Evolutionary conservation across 2,888 invertebrate genomes (phyloP).

Genomic region (Philopedon plagiatum): DNA sequence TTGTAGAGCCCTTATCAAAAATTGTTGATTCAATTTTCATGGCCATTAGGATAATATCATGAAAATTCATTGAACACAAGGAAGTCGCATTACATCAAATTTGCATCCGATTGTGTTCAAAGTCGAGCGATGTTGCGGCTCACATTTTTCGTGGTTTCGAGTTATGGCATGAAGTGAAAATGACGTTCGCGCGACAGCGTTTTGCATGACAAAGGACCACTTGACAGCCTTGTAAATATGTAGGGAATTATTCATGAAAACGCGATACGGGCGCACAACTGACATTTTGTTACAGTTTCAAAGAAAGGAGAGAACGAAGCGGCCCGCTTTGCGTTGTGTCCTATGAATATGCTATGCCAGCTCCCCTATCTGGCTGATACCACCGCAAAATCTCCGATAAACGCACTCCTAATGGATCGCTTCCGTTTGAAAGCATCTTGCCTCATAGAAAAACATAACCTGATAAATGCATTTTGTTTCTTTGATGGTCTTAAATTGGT

Average conservation of each 20-base stretch:
- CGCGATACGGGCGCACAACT: constrained; percentile 67
- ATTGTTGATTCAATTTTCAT: constrained; percentile 53
- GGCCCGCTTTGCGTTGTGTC: constrained; percentile 24
- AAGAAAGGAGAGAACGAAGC: constrained; percentile 61
- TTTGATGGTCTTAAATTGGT: background rate
- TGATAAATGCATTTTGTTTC: constrained; percentile 20
- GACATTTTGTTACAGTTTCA: constrained; percentile 68
- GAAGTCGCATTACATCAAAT: constrained; percentile 55
- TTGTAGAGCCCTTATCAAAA: constrained; percentile 20
- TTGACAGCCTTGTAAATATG: constrained; percentile 70
- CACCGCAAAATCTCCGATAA: constrained; percentile 36
- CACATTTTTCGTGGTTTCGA: constrained; percentile 65
- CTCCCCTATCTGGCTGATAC: constrained; percentile 25
- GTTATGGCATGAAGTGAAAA: constrained; percentile 67
- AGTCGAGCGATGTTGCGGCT: constrained; percentile 53
- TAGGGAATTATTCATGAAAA: constrained; percentile 70
- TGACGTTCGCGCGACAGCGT: constrained; percentile 69
- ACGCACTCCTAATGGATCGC: constrained; percentile 35
- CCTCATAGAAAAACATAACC: constrained; percentile 37
- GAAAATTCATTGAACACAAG: constrained; percentile 57
- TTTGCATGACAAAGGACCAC: constrained; percentile 70
- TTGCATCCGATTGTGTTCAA: constrained; percentile 61
- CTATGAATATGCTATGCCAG: constrained; percentile 44
- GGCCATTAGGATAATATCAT: constrained; percentile 58
- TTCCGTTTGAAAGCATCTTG: constrained; percentile 25